Evolutionary conservation across 2,888 invertebrate genomes (phyloP).

Genomic region (Stegana nigrithorax): DNA sequence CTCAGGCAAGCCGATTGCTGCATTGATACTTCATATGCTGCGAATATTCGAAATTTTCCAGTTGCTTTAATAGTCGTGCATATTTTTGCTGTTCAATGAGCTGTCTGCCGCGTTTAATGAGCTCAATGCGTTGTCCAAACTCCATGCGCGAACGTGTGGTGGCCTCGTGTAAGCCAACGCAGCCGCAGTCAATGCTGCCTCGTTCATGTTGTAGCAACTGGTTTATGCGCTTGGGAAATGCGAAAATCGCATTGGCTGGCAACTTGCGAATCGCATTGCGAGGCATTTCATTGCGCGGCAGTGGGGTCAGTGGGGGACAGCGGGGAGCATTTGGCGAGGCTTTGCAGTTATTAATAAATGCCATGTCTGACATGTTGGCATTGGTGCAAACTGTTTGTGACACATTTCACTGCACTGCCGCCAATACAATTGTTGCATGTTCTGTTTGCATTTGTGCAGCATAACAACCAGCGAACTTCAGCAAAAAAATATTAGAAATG

Average conservation of each 20-base stretch:
- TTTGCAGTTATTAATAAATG: not conserved
- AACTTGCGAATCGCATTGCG: not conserved
- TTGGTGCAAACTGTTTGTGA: not conserved
- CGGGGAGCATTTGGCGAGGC: no score
- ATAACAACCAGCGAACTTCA: no score
- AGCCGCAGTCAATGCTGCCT: not conserved
- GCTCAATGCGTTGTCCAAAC: no score
- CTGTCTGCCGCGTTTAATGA: not conserved
- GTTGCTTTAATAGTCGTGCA: slow-evolving; percentile 2
- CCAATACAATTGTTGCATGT: no score
- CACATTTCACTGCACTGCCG: not conserved
- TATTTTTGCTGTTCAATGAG: slow-evolving; percentile 5
- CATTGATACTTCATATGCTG: no score
- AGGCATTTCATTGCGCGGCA: not conserved
- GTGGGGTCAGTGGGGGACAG: no score
- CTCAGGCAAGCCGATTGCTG: no score
- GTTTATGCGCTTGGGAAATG: slow-evolving; percentile 5
- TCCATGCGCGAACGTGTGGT: not conserved
- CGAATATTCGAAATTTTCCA: not conserved
- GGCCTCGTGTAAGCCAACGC: not conserved
- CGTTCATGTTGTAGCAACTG: not conserved
- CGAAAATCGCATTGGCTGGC: not conserved
- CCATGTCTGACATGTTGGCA: not conserved
- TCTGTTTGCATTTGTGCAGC: no score
- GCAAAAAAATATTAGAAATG: no score